phyloP scores from a whole-genome alignment of 1,140 invertebrate genomes.

The Tetragnatha versicolor region DNA sequence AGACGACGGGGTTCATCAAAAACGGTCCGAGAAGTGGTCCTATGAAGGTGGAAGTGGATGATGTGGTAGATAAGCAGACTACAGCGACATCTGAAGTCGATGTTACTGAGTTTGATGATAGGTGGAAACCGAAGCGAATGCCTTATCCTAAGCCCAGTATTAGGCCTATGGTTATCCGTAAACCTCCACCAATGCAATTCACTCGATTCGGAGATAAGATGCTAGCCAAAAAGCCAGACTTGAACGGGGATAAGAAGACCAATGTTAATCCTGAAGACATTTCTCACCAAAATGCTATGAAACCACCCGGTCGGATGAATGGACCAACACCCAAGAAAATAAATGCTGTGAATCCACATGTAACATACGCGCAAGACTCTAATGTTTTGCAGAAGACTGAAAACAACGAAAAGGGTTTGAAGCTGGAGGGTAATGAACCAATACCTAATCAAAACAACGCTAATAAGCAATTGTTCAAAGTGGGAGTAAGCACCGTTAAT shows the following conservation, averaged over 20 bases:
- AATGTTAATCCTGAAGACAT: neutral
- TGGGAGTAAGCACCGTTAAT: too few species aligned
- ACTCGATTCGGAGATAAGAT: neutral
- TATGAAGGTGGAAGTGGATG: neutral
- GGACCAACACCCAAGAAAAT: too few species aligned
- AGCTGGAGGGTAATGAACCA: too few species aligned
- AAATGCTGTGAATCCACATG: too few species aligned
- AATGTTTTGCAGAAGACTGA: too few species aligned
- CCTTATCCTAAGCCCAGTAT: neutral
- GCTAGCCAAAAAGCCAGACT: neutral
- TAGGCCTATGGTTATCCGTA: neutral
- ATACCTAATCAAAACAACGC: too few species aligned
- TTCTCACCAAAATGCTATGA: neutral
- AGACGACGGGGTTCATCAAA: conserved; percentile 35
- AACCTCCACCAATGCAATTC: neutral
- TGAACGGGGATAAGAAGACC: neutral
- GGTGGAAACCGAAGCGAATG: conserved; percentile 24
- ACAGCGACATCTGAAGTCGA: neutral
- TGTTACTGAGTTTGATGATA: neutral
- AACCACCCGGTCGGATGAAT: neutral
- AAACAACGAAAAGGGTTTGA: too few species aligned
- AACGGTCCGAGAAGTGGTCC: neutral
- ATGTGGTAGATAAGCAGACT: neutral
- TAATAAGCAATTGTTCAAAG: too few species aligned
- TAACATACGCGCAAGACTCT: too few species aligned